Base-by-base conservation (phyloP, 2,888 invertebrate species). In the Hyposoter dolosus region DNA sequence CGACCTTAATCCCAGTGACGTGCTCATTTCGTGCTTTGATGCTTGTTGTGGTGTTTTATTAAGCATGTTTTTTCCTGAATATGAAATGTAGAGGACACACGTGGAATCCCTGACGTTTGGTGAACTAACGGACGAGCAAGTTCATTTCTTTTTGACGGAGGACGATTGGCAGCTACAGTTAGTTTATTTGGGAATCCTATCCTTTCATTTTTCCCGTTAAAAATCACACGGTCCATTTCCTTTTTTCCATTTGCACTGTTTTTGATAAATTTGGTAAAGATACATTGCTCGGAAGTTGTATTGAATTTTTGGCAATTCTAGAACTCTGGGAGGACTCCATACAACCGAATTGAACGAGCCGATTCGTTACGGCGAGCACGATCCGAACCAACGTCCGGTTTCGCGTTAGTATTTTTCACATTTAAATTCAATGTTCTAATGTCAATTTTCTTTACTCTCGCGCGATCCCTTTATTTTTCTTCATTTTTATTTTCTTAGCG, bases 81-180 rank as follows among this genome's bases (percentile, higher is more conserved):
- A 19, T 56, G 17, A 35, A 72, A 72, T 78, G 53, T 78, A 83
- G 83, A 72, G 60, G 12, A 19, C 45, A n/a, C 23, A 65, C 60
- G 85, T 66, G 45, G 23, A 32, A 53, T 65, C 60, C 35, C 45
- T 72, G 32, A 65, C 86, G 82, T 90, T 90, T 63, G 90, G 90
- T 45, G 68, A 6, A 10, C 23, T 90, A 72, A 78, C 85, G 19
- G 53, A 76, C 17, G 50, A 81, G 10, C 77, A 89, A 17, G n/a
- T 90, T 76, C 82, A 88, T 23, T 72, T 86, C 5, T 9, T 87
- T 28, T 15, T 82, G 9, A n/a, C n/a, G 12, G 69, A 60, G 19
- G 78, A 65, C 23, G 17, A 60, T 12, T 47, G 65, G 47, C 23
- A 60, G n/a, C 53, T 74, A 66, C 78, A 78, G 71, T 78, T 66